A percentile compares a stretch with the other conserved stretches of the same genome.
These are phyloP conservation scores for Oopsacas minuta DNA, from an alignment of 37 sponge, comb jelly and placozoan genomes.

Conservation along the genomic window DNA sequence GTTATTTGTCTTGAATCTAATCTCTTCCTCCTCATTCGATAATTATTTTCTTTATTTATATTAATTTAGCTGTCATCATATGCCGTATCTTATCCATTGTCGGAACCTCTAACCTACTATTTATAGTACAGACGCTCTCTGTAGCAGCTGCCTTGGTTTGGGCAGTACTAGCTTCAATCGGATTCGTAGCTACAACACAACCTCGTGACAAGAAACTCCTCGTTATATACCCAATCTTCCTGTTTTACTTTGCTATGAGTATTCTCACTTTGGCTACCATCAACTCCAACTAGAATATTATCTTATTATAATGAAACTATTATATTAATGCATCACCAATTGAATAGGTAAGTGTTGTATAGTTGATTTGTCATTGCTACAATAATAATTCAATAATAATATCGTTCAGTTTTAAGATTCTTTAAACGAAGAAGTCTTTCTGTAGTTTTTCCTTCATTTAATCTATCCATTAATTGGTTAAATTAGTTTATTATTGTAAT, in stretches of 20 bases:
- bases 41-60: too few relatives aligned
- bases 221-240: conserved; percentile 60
- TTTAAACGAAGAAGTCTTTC: too few relatives aligned
- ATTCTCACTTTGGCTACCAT: conserved; percentile 37
- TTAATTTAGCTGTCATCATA: conserved; percentile 11
- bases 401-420: too few relatives aligned
- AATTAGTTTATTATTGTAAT: too few relatives aligned
- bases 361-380: background rate
- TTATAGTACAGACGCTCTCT: background rate
- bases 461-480: too few relatives aligned
- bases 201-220: conserved; percentile 42
- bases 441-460: too few relatives aligned
- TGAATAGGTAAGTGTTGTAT: background rate
- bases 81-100: background rate
- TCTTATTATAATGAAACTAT: background rate
- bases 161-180: conserved; percentile 38
- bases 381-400: too few relatives aligned
- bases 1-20: too few relatives aligned
- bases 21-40: too few relatives aligned
- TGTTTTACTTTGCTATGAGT: conserved; percentile 62
- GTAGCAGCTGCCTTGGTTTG: background rate
- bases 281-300: background rate
- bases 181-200: conserved; percentile 49
- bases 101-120: background rate
- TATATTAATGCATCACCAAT: too few relatives aligned